phyloP scores from a whole-genome alignment of 2,797 vertebrate genomes.

The Phrynocephalus forsythii region DNA sequence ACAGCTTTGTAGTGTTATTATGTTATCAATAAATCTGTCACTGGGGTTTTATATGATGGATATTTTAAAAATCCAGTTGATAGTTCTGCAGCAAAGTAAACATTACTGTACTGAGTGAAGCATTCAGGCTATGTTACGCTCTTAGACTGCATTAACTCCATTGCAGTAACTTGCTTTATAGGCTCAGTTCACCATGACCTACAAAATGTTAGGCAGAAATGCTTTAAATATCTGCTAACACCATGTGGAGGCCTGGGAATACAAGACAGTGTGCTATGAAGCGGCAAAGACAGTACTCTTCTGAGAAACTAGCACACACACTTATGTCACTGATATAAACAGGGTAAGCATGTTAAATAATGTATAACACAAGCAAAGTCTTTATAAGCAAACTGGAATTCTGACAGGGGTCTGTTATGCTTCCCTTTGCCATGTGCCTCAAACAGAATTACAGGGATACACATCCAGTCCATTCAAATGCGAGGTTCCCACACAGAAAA shows the following conservation, averaged over 20 bases:
- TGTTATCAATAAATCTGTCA: constrained; percentile 39
- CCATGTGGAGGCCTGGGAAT: constrained; percentile 77
- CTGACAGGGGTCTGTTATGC: constrained; percentile 16
- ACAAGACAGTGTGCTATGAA: constrained; percentile 83
- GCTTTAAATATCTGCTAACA: constrained; percentile 88
- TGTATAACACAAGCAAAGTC: constrained; percentile 71
- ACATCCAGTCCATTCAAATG: neutral
- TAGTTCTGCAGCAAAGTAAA: constrained; percentile 59
- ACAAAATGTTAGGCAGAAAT: constrained; percentile 86
- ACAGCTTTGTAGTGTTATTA: neutral
- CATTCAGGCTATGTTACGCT: constrained; percentile 53
- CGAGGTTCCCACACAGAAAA: neutral
- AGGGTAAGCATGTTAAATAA: constrained; percentile 80
- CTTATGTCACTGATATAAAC: constrained; percentile 88
- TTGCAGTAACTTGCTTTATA: constrained; percentile 80
- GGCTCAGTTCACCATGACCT: constrained; percentile 82
- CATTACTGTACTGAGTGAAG: constrained; percentile 51
- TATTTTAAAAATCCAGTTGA: constrained; percentile 19
- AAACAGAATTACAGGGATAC: neutral
- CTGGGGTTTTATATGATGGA: constrained; percentile 15
- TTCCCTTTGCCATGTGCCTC: constrained; percentile 31
- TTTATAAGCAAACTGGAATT: constrained; percentile 50
- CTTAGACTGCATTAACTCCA: constrained; percentile 71
- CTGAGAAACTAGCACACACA: constrained; percentile 81
- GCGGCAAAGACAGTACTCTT: constrained; percentile 81